A percentile compares a stretch with the other conserved stretches of the same genome.
These are phyloP conservation scores for Chauna torquata DNA, from an alignment of 2,113 vertebrate genomes.

Conservation along the genomic window DNA sequence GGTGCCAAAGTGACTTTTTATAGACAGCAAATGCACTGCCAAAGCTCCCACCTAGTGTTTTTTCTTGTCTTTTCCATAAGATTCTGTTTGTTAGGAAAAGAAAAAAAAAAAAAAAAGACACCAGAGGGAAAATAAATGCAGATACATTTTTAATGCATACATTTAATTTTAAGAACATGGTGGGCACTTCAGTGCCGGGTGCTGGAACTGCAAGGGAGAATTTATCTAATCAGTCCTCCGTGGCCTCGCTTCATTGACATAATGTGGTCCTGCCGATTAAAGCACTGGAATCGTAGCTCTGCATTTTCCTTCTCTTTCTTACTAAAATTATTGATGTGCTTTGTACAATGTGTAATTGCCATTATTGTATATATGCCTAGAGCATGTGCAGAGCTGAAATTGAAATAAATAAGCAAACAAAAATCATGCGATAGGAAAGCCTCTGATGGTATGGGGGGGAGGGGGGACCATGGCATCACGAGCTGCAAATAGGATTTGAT, in stretches of 20 bases:
- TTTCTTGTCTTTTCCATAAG: neutral
- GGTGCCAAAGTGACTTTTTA: neutral
- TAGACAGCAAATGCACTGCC: neutral
- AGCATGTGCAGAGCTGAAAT: slow-evolving; percentile 39
- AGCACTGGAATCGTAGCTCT: neutral
- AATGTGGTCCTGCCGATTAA: slow-evolving; percentile 44
- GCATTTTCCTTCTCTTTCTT: slow-evolving; percentile 32
- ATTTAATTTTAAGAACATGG: slow-evolving; percentile 53
- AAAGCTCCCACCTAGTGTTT: neutral
- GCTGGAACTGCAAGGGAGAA: neutral
- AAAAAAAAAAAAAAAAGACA: neutral
- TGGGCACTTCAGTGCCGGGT: neutral
- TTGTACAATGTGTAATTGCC: slow-evolving; percentile 61
- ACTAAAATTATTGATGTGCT: slow-evolving; percentile 59
- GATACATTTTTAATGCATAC: slow-evolving; percentile 42
- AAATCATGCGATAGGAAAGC: neutral
- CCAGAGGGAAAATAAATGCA: slow-evolving; percentile 53
- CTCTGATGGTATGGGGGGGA: slow-evolving; percentile 1
- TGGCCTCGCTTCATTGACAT: neutral
- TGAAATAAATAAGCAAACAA: slow-evolving; percentile 65
- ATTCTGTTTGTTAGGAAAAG: neutral
- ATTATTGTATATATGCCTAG: slow-evolving; percentile 34
- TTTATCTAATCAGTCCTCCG: slow-evolving; percentile 31
- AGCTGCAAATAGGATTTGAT: slow-evolving; percentile 64
- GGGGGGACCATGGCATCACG: neutral